phyloP scores from a whole-genome alignment of 2,797 vertebrate species.

The Syndactyla subalaris region DNA sequence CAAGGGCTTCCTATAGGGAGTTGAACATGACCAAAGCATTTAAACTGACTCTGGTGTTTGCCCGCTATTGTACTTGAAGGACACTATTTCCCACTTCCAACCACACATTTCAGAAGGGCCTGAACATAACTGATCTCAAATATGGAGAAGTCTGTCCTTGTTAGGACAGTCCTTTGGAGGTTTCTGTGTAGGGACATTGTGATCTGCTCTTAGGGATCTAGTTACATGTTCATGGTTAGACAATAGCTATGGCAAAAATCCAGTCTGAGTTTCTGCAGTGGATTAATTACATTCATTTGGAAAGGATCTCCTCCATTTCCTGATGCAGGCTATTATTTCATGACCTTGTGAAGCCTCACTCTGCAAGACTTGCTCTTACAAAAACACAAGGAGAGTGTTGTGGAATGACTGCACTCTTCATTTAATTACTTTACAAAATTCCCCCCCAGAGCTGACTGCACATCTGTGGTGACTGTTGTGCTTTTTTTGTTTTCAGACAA shows the following conservation, averaged over 20 bases:
- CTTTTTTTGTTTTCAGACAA: slow-evolving; percentile 7
- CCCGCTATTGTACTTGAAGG: neutral
- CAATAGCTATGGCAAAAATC: slow-evolving; percentile 3
- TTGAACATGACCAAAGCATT: neutral
- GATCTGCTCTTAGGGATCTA: neutral
- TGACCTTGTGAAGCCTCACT: slow-evolving; percentile 20
- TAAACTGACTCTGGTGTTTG: neutral
- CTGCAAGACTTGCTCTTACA: neutral
- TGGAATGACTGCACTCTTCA: neutral
- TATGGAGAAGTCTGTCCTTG: neutral
- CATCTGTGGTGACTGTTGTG: neutral
- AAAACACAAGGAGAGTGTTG: neutral
- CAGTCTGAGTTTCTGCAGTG: neutral
- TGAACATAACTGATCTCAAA: neutral
- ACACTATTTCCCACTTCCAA: neutral
- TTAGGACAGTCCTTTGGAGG: neutral
- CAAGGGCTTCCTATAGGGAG: neutral
- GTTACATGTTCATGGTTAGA: slow-evolving; percentile 2
- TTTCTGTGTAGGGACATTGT: neutral
- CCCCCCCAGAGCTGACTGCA: neutral
- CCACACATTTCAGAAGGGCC: neutral
- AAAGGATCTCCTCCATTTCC: slow-evolving; percentile 16
- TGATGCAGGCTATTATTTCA: neutral
- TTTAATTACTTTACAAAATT: neutral
- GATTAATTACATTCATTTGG: slow-evolving; percentile 42